Conservation (phyloP, 2,888 invertebrate genomes). For the Chrysolina americana region DNA sequence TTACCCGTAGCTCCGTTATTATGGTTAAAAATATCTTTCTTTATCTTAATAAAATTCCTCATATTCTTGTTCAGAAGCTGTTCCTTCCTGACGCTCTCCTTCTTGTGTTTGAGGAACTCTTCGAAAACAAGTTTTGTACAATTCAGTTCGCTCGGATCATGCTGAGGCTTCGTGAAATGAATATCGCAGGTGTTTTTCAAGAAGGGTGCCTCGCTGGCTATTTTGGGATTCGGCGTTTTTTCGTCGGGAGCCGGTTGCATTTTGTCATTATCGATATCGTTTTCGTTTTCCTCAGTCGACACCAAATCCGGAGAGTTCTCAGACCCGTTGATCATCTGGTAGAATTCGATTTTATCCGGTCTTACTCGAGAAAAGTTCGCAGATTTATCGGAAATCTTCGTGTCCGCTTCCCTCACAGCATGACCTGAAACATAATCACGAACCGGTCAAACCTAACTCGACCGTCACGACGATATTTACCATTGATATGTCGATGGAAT, state of each 20-base stretch:
- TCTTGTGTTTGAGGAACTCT: conserved; percentile 52
- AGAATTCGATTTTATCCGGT: not conserved
- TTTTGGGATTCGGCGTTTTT: conserved; percentile 32
- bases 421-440: conserved; percentile 5
- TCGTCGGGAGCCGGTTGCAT: not conserved
- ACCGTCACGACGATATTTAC: conserved; percentile 44
- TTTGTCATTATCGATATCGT: conserved; percentile 1
- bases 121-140: conserved; percentile 54
- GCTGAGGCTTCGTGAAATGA: conserved; percentile 46
- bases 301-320: conserved; percentile 24
- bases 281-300: conserved; percentile 28
- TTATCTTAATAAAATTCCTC: conserved; percentile 52
- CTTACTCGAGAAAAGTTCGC: not conserved
- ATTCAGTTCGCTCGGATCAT: conserved; percentile 47
- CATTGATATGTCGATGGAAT: conserved; percentile 58
- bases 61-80: conserved; percentile 50
- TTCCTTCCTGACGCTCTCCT: conserved; percentile 45
- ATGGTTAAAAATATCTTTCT: conserved; percentile 52
- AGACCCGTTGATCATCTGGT: not conserved
- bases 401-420: not conserved
- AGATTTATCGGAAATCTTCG: not conserved
- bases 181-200: conserved; percentile 47
- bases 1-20: conserved; percentile 28
- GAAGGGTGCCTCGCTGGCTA: conserved; percentile 32
- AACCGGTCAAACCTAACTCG: not conserved